phyloP scores from a whole-genome alignment of 2,888 invertebrate genomes.

The Drosophila nr. fundita region DNA sequence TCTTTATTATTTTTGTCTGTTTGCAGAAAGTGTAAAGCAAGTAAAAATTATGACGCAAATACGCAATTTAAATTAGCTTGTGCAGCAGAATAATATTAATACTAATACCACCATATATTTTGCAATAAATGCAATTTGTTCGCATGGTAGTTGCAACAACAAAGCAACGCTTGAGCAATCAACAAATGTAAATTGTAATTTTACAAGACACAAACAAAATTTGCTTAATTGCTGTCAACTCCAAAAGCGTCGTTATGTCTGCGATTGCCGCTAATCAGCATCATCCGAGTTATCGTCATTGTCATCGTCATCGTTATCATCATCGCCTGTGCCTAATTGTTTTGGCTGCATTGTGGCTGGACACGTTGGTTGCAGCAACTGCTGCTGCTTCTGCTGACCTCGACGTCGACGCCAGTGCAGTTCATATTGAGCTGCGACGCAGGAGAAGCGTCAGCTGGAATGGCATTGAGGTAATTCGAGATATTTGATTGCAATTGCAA shows the following conservation, averaged over 20 bases:
- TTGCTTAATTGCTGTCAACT: conserved; percentile 50
- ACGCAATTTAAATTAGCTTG: conserved; percentile 55
- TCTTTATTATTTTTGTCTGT: conserved; percentile 11
- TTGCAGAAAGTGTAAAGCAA: conserved; percentile 58
- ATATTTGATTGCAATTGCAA: conserved; percentile 25
- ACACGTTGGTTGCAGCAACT: conserved; percentile 35
- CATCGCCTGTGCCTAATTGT: conserved; percentile 61
- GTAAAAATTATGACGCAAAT: conserved; percentile 63
- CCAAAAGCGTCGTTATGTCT: conserved; percentile 58
- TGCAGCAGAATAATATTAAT: conserved; percentile 31
- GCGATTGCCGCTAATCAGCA: conserved; percentile 38
- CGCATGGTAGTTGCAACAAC: conserved; percentile 48
- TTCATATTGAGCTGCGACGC: conserved; percentile 82
- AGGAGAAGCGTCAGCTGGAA: conserved; percentile 81
- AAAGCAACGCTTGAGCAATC: conserved; percentile 24
- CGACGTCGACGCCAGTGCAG: conserved; percentile 26
- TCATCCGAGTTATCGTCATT: conserved; percentile 31
- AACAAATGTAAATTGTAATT: conserved; percentile 53
- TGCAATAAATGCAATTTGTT: conserved; percentile 65
- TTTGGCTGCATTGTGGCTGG: conserved; percentile 63
- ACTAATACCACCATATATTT: conserved; percentile 19
- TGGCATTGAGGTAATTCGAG: conserved; percentile 82
- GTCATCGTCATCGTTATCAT: conserved; percentile 29
- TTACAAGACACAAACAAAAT: conserved; percentile 39
- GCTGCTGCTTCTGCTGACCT: conserved; percentile 4